Base-by-base conservation (phyloP, 1,140 invertebrate genomes). In the Drosophila mauritiana region DNA sequence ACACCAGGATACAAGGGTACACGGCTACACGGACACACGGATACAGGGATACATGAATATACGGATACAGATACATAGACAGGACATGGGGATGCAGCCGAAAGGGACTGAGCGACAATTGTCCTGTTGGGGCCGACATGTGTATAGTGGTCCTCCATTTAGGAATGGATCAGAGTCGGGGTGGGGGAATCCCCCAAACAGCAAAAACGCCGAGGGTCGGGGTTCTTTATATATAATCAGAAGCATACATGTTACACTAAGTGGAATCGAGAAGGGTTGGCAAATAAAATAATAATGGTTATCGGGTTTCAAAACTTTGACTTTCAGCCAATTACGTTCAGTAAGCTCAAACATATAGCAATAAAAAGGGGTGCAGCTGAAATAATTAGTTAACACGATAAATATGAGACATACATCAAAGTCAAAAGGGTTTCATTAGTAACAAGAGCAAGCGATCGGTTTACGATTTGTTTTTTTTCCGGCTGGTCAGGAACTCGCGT, bases 401-500 rank as follows among this genome's bases (percentile, higher is more conserved):
- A 22, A 22, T 22, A 22, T 22, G 20, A 22, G 17, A 10, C 0
- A 10, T 42, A 17, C 34, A 17, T n/a, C n/a, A 7, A 6, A 37
- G 4, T 4, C 12, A 40, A 17, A 17, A 39, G 13, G 13, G 10
- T 4, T 3, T 13, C 13, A 13, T 4, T 4, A 39, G 4, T 4
- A 39, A 13, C 4, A 13, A 13, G 3, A 4, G 13, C 4, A 12
- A 39, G 4, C 13, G 13, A 39, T 10, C 37, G 12, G 4, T 1
- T 13, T 11, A 13, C 13, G 13, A 39, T 39, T 2, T 13, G 4
- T 1, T 31, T 49, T 49, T 22, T 48, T 12, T 13, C 34, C 5
- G 36, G 43, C 20, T 6, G 12, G 36, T 13, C 8, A 92, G 92
- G 15, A 92, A 92, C 54, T 92, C 92, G 92, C 58, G 94, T 93